Conservation (phyloP, 2,113 vertebrate species). For the Morone saxatilis region DNA sequence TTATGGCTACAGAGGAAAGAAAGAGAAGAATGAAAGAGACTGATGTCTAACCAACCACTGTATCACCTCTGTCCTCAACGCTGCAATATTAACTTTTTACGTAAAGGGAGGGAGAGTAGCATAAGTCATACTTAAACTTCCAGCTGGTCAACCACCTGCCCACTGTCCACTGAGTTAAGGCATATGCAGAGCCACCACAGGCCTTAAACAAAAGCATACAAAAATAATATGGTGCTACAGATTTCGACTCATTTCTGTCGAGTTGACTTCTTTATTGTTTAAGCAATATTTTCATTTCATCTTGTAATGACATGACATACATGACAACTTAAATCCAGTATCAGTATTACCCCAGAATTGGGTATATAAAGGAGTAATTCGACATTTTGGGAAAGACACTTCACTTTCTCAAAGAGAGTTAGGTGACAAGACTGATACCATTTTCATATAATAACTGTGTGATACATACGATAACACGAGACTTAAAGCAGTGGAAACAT, state of each 20-base stretch:
- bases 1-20: conserved; percentile 64
- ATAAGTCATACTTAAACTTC: too few species aligned
- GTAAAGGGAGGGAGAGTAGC: background rate
- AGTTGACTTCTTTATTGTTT: too few species aligned
- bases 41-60: background rate
- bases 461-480: background rate
- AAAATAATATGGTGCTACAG: background rate
- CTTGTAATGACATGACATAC: too few species aligned
- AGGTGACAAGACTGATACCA: background rate
- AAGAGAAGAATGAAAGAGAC: background rate
- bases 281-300: too few species aligned
- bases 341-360: too few species aligned
- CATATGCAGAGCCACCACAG: background rate
- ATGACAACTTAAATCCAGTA: background rate
- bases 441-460: too few species aligned
- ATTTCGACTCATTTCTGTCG: background rate
- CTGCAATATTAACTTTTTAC: background rate
- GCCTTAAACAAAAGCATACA: too few species aligned
- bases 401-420: background rate
- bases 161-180: background rate
- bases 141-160: background rate
- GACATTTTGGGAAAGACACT: background rate
- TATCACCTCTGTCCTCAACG: background rate
- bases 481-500: too few species aligned
- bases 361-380: background rate